Base-by-base conservation (phyloP, 1,140 invertebrate species). In the Diplogasteroides magnus region DNA sequence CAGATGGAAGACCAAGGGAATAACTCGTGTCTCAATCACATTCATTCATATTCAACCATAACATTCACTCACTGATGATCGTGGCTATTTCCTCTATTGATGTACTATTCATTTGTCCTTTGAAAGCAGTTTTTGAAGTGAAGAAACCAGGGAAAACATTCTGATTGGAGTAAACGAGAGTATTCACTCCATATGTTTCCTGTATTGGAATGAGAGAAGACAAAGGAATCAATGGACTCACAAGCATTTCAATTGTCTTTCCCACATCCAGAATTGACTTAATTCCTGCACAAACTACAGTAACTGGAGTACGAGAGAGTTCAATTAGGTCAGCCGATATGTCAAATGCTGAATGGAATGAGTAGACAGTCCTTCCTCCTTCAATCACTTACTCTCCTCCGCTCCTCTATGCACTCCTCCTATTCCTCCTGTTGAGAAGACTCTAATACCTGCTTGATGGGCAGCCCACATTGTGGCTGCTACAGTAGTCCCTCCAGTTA, bases 231-330 rank as follows among this genome's bases (percentile, higher is more conserved):
- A n/a, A 23, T 67, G 48, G 2, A 29, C 75, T 60, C 37, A 85
- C 92, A 85, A 99, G 85, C 82, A 90, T 96, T 83, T 99, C 96
- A 31, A 99, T 85, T 0, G 95, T 98, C 78, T 90, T 89, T 0
- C 88, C 89, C 78, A 98, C 94, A 83, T 98, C 96, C 31, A 98
- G 86, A 77, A 99, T 98, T 37, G 94, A 95, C 86, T 99, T 99
- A 48, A 96, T 88, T 19, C 96, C 96, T 77, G 93, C 91, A 73
- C 91, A 97, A 1, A 98, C 89, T 14, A 98, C 93, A 67, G 91
- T 88, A 0, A 97, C 88, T 6, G 90, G 89, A 69, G 89, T 94
- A 62, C 89, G 86, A 3, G 93, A 90, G 27, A 99, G 86, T 84
- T 98, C 94, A 13, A 87, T 88, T 23, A 98, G 86, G 86, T 98